Conservation (phyloP, 2,888 invertebrate genomes). For the Melieria picta region DNA sequence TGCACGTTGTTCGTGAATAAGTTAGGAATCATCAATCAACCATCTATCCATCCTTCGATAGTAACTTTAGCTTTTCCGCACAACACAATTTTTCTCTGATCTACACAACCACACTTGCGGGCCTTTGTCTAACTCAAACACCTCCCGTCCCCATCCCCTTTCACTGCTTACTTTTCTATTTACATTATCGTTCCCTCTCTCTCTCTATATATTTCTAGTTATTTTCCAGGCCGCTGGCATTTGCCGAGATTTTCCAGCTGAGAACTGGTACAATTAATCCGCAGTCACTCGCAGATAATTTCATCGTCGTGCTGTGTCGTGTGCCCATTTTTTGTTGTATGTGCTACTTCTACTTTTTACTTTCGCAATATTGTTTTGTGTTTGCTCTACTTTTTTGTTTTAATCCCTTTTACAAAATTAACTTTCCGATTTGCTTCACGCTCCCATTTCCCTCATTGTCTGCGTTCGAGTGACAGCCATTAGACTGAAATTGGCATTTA, state of each 20-base stretch:
- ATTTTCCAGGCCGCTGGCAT: not conserved
- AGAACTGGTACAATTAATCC: not conserved
- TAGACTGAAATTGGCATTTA: not conserved
- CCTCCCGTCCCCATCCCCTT: not conserved
- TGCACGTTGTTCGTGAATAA: too few relatives aligned
- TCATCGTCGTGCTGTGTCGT: not conserved
- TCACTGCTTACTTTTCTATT: not conserved
- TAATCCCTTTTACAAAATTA: not conserved
- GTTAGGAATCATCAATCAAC: too few relatives aligned
- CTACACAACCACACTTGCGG: too few relatives aligned
- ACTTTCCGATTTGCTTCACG: not conserved
- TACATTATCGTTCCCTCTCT: not conserved
- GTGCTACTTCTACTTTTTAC: not conserved
- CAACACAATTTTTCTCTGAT: too few relatives aligned
- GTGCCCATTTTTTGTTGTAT: too few relatives aligned
- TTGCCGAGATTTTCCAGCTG: not conserved
- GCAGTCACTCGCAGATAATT: slow-evolving; percentile 16
- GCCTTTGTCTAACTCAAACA: too few relatives aligned
- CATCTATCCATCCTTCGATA: too few relatives aligned
- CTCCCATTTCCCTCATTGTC: not conserved
- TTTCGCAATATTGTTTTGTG: not conserved
- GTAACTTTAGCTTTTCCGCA: too few relatives aligned
- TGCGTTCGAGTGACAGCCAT: not conserved
- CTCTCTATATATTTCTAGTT: not conserved
- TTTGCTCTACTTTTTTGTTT: not conserved